These are phyloP conservation scores for Smittia aterrima DNA, from an alignment of 2,888 invertebrate species.

Conservation along the genomic window DNA sequence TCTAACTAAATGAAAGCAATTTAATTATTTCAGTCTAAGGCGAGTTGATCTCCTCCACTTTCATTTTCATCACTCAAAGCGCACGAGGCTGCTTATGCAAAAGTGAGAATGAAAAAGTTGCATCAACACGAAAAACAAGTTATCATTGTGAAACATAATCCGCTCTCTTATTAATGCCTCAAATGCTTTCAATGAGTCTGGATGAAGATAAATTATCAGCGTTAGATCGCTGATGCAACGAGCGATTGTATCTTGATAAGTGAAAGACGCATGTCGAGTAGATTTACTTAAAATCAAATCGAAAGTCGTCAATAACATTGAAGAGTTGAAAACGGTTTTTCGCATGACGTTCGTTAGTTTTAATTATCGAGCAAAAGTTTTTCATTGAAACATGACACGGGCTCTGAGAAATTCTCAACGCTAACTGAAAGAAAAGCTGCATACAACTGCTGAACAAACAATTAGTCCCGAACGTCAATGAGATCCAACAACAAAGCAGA, in stretches of 20 bases:
- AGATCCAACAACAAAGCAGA: neutral
- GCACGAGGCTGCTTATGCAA: neutral
- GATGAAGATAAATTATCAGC: neutral
- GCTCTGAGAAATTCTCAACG: neutral
- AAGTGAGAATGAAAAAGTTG: slow-evolving; percentile 7
- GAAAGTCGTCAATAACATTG: neutral
- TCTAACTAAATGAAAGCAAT: neutral
- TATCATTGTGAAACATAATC: neutral
- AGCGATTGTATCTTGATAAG: neutral
- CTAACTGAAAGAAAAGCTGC: neutral
- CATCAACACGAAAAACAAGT: slow-evolving; percentile 6
- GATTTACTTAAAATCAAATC: neutral
- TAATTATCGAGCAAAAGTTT: neutral
- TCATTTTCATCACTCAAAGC: slow-evolving; percentile 12
- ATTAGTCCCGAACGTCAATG: neutral
- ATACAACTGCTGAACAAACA: neutral
- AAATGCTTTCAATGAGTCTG: neutral
- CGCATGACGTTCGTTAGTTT: neutral
- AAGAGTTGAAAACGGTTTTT: neutral
- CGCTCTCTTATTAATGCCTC: neutral
- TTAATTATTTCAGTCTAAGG: neutral
- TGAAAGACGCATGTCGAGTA: neutral
- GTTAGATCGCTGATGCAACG: neutral
- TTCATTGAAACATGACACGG: neutral
- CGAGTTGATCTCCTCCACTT: neutral